A percentile compares a stretch with the other conserved stretches of the same genome.
These are phyloP conservation scores for Bombus breviceps DNA, from an alignment of 1,140 invertebrate genomes.

Conservation along the genomic window DNA sequence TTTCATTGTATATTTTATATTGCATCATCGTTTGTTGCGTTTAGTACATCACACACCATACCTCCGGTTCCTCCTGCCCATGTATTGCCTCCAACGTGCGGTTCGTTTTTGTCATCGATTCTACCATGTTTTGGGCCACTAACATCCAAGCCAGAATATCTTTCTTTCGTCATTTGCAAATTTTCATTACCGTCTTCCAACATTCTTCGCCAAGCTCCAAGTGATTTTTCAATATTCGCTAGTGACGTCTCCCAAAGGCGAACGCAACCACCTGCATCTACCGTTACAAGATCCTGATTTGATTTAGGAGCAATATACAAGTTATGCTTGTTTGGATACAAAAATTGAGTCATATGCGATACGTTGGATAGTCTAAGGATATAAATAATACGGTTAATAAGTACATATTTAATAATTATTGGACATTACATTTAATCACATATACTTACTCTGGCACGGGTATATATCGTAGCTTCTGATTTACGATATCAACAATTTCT, in stretches of 20 bases:
- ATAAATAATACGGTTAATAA: not conserved
- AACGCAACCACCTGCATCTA: slow-evolving; percentile 85
- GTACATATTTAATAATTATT: not conserved
- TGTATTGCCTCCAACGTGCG: slow-evolving; percentile 97
- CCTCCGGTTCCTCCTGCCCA: slow-evolving; percentile 98
- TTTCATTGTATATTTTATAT: not conserved
- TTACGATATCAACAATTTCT: slow-evolving; percentile 84
- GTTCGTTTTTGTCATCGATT: slow-evolving; percentile 92
- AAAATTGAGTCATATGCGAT: slow-evolving; percentile 70
- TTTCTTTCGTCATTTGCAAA: slow-evolving; percentile 89
- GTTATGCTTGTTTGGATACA: slow-evolving; percentile 80
- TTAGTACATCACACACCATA: slow-evolving; percentile 14
- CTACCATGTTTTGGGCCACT: slow-evolving; percentile 96
- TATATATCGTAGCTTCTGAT: slow-evolving; percentile 84
- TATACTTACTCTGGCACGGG: slow-evolving; percentile 83
- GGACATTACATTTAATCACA: slow-evolving; percentile 1
- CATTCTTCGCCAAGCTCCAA: slow-evolving; percentile 77
- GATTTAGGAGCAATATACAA: slow-evolving; percentile 71
- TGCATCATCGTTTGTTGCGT: not conserved
- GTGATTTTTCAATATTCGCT: slow-evolving; percentile 79
- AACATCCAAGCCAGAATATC: slow-evolving; percentile 88
- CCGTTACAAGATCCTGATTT: slow-evolving; percentile 82
- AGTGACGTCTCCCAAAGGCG: slow-evolving; percentile 85
- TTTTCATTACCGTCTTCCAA: slow-evolving; percentile 83
- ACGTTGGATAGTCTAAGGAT: slow-evolving; percentile 67